A percentile compares a stretch with the other conserved stretches of the same genome.
These are phyloP conservation scores for Drosophila biarmipes DNA, from an alignment of 1,140 invertebrate species.

Conservation along the genomic window DNA sequence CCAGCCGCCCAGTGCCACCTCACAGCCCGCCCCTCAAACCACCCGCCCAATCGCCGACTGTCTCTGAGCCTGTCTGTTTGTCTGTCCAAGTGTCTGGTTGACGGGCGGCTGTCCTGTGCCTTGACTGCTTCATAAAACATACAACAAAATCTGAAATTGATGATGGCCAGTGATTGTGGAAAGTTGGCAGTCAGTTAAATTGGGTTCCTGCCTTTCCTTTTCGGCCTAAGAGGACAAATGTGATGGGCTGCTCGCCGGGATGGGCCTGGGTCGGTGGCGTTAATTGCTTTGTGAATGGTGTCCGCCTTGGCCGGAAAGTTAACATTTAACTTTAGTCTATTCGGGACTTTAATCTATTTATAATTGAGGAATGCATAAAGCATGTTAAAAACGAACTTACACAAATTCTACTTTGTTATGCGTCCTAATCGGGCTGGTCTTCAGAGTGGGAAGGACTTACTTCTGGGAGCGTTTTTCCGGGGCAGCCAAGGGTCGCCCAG, in stretches of 20 bases:
- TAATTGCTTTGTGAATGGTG: slow-evolving; percentile 83
- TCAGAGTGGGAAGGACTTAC: slow-evolving; percentile 40
- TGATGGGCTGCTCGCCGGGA: not conserved
- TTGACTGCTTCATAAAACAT: slow-evolving; percentile 77
- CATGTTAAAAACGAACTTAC: slow-evolving; percentile 82
- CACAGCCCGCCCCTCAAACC: not conserved
- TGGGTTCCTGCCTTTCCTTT: slow-evolving; percentile 66
- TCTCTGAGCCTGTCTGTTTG: slow-evolving; percentile 47
- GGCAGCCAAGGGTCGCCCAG: slow-evolving; percentile 36
- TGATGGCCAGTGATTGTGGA: slow-evolving; percentile 82
- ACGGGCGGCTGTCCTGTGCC: slow-evolving; percentile 53
- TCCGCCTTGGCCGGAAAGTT: slow-evolving; percentile 79
- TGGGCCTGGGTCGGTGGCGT: slow-evolving; percentile 49
- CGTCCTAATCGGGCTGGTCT: slow-evolving; percentile 69
- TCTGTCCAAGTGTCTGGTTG: slow-evolving; percentile 48
- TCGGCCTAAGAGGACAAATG: slow-evolving; percentile 14
- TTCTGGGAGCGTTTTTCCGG: slow-evolving; percentile 33
- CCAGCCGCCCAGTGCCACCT: not conserved
- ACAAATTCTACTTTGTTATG: slow-evolving; percentile 82
- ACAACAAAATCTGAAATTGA: slow-evolving; percentile 83
- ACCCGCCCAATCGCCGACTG: slow-evolving; percentile 18
- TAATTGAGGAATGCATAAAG: slow-evolving; percentile 82
- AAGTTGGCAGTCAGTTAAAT: slow-evolving; percentile 82
- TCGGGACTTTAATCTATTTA: slow-evolving; percentile 82
- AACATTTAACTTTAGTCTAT: slow-evolving; percentile 83